Percentiles rank a stretch among this genome's conserved stretches.
These are phyloP conservation scores for Grammomys dolichurus DNA, from an alignment of 2,113 vertebrate genomes.

Conservation along the genomic window DNA sequence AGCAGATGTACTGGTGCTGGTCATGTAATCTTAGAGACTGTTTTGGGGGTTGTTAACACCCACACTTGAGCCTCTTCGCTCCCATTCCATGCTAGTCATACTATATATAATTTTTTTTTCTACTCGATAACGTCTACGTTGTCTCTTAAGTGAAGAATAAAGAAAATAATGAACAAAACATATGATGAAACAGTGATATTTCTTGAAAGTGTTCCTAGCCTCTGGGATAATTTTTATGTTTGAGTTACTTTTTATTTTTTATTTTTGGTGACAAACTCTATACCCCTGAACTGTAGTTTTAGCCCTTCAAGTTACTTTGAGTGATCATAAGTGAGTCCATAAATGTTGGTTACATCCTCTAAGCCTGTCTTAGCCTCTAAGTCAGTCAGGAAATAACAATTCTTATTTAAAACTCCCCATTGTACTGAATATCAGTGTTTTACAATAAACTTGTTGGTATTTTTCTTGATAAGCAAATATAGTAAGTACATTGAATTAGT, in stretches of 20 bases:
- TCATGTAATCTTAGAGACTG: not conserved
- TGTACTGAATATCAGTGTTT: conserved; percentile 39
- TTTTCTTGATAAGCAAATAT: conserved; percentile 53
- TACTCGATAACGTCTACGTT: not conserved
- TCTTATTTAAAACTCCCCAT: conserved; percentile 52
- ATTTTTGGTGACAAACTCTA: not conserved
- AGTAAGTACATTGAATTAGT: conserved; percentile 22
- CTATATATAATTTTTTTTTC: conserved; percentile 18
- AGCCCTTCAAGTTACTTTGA: conserved; percentile 37
- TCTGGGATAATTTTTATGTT: conserved; percentile 55
- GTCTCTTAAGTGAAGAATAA: conserved; percentile 23
- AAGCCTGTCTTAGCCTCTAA: conserved; percentile 18
- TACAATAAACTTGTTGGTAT: not conserved
- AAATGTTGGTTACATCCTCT: conserved; percentile 26
- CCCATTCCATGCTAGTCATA: conserved; percentile 1
- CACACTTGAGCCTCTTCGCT: conserved; percentile 15
- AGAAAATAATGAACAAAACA: conserved; percentile 28
- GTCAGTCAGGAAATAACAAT: conserved; percentile 48
- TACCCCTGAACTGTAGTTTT: not conserved
- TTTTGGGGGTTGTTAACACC: not conserved
- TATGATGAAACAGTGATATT: conserved; percentile 27
- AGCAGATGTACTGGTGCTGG: conserved; percentile 5
- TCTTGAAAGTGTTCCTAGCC: conserved; percentile 56
- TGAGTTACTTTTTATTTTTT: conserved; percentile 28
- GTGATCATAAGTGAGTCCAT: conserved; percentile 30